Evolutionary conservation across 2,888 invertebrate species (phyloP).

Genomic region (Catocala fraxini): DNA sequence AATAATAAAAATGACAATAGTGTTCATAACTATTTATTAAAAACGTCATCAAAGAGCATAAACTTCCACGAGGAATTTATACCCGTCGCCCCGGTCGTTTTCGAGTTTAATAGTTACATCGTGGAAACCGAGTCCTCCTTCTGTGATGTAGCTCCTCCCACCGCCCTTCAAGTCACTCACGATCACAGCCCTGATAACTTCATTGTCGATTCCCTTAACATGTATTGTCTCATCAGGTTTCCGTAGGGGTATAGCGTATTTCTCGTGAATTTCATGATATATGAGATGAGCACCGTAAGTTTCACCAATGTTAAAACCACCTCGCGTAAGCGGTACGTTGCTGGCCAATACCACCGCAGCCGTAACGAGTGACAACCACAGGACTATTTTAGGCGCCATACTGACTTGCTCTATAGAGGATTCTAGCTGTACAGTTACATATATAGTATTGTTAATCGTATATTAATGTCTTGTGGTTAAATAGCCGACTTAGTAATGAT

Average conservation of each 20-base stretch:
- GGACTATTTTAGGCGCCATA: slow-evolving; percentile 23
- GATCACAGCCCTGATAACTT: slow-evolving; percentile 13
- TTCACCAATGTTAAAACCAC: slow-evolving; percentile 23
- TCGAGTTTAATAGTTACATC: slow-evolving; percentile 53
- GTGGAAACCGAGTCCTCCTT: slow-evolving; percentile 52
- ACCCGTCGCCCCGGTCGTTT: slow-evolving; percentile 48
- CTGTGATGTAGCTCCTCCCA: background rate
- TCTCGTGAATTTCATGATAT: slow-evolving; percentile 48
- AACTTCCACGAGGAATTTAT: slow-evolving; percentile 55
- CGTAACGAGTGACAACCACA: slow-evolving; percentile 15
- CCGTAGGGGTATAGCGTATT: slow-evolving; percentile 39
- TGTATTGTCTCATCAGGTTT: slow-evolving; percentile 43
- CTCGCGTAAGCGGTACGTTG: background rate
- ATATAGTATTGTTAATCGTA: no score
- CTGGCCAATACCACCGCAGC: slow-evolving; percentile 5
- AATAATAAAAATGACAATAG: no score
- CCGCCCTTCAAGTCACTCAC: slow-evolving; percentile 15
- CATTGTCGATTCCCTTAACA: slow-evolving; percentile 22
- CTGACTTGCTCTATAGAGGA: slow-evolving; percentile 23
- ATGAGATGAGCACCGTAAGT: slow-evolving; percentile 40
- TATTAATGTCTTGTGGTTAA: no score
- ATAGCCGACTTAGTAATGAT: no score
- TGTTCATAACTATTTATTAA: no score
- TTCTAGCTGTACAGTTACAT: no score
- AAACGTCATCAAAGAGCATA: slow-evolving; percentile 41